Evolutionary conservation across 2,113 vertebrate genomes (phyloP).

Genomic region (Thalassoma bifasciatum): DNA sequence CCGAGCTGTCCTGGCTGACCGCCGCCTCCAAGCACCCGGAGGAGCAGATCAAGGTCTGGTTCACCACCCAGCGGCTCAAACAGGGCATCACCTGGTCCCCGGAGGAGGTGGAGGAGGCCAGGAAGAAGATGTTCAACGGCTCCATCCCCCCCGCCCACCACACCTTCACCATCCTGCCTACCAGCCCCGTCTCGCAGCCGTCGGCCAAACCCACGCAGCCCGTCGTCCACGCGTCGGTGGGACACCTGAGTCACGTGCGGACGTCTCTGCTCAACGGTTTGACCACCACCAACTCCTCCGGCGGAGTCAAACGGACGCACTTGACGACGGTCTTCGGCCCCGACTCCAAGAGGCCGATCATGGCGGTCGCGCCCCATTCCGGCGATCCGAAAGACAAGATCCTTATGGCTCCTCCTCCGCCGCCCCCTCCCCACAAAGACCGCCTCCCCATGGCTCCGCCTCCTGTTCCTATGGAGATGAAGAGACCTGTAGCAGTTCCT

Average conservation of each 20-base stretch:
- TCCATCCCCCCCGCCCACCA: slow-evolving; percentile 91
- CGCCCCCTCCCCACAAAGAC: slow-evolving; percentile 73
- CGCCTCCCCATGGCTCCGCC: slow-evolving; percentile 69
- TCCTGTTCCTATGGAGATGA: slow-evolving; percentile 70
- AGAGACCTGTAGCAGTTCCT: slow-evolving; percentile 68
- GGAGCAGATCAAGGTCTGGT: slow-evolving; percentile 97
- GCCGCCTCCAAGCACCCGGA: slow-evolving; percentile 95
- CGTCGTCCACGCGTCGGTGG: slow-evolving; percentile 61
- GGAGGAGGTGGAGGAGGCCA: slow-evolving; percentile 97
- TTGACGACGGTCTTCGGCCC: slow-evolving; percentile 51
- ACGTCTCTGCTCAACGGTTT: slow-evolving; percentile 30
- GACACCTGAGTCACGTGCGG: slow-evolving; percentile 30
- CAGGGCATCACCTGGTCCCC: slow-evolving; percentile 99
- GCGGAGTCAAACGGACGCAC: slow-evolving; percentile 63
- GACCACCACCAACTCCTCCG: slow-evolving; percentile 5
- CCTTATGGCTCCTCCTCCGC: slow-evolving; percentile 78
- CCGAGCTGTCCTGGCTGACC: slow-evolving; percentile 95
- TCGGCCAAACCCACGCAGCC: slow-evolving; percentile 84
- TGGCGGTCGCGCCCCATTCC: slow-evolving; percentile 73
- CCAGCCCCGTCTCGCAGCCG: slow-evolving; percentile 78
- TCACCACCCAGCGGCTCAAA: slow-evolving; percentile 95
- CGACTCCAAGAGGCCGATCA: slow-evolving; percentile 75
- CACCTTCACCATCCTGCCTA: slow-evolving; percentile 87
- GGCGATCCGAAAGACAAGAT: slow-evolving; percentile 74
- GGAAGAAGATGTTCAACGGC: slow-evolving; percentile 98